Evolutionary conservation across 2,888 invertebrate genomes (phyloP).

Genomic region (Ophraella communa): DNA sequence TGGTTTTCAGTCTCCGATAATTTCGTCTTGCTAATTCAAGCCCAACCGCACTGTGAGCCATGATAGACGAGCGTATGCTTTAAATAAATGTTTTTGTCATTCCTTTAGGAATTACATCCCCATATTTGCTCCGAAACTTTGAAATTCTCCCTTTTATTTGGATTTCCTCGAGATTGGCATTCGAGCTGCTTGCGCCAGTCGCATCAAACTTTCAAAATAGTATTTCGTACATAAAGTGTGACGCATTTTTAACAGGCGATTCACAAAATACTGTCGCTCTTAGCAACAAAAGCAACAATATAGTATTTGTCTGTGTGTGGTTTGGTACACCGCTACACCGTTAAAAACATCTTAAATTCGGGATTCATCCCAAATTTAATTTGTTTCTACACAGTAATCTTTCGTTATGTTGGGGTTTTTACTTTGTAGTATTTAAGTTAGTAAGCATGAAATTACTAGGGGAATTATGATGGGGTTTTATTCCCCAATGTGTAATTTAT

Average conservation of each 20-base stretch:
- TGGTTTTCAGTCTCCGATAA: conserved; percentile 22
- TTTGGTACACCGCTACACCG: neutral
- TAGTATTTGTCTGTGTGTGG: neutral
- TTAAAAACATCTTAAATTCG: no score
- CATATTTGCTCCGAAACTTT: conserved; percentile 30
- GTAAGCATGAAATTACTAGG: no score
- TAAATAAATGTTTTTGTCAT: conserved; percentile 34
- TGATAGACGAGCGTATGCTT: conserved; percentile 31
- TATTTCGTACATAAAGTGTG: conserved; percentile 4
- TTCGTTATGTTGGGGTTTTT: no score
- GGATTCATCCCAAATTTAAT: neutral
- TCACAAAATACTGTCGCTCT: conserved; percentile 2
- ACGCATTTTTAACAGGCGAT: conserved; percentile 18
- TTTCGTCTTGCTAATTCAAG: conserved; percentile 27
- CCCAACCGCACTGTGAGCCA: conserved; percentile 21
- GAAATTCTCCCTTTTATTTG: conserved; percentile 26
- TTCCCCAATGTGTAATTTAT: no score
- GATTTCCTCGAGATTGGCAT: conserved; percentile 26
- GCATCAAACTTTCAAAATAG: conserved; percentile 18
- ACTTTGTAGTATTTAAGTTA: no score
- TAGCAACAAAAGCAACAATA: neutral
- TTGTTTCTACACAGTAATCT: no score
- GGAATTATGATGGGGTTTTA: no score
- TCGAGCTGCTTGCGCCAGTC: conserved; percentile 12
- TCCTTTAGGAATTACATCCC: conserved; percentile 28